Conservation (phyloP, 1,140 invertebrate genomes). For the Leptestheria dahalacensis region DNA sequence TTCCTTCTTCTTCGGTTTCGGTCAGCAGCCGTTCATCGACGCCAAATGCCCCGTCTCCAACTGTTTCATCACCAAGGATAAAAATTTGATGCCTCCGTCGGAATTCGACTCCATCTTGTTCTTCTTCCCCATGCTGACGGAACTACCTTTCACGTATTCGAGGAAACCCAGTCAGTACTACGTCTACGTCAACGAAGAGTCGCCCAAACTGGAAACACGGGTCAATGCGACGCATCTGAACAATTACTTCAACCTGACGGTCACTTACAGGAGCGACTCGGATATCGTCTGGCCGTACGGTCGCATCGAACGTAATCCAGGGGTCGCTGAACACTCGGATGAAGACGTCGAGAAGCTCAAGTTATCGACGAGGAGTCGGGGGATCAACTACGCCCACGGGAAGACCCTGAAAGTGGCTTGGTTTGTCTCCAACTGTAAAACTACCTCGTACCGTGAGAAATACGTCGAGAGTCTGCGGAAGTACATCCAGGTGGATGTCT, state of each 20-base stretch:
- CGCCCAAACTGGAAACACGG: background rate
- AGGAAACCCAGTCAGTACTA: background rate
- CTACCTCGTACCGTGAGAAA: constrained; percentile 33
- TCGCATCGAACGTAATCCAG: background rate
- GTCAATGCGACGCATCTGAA: background rate
- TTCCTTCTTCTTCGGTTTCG: constrained; percentile 10
- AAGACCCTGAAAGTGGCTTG: constrained; percentile 37
- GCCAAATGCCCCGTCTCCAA: constrained; percentile 1
- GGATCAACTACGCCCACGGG: constrained; percentile 11
- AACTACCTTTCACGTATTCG: constrained; percentile 1
- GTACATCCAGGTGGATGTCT: constrained; percentile 46
- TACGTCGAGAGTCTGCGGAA: constrained; percentile 38
- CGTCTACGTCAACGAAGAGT: constrained; percentile 1
- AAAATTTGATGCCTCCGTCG: constrained; percentile 2
- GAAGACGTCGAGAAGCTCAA: background rate
- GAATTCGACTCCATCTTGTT: constrained; percentile 14
- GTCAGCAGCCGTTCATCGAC: constrained; percentile 1
- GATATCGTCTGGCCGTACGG: constrained; percentile 12
- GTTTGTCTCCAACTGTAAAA: constrained; percentile 47
- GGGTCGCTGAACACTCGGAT: background rate
- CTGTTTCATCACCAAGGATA: constrained; percentile 6
- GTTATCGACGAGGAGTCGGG: background rate
- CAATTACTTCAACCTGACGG: constrained; percentile 12
- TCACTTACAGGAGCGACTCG: constrained; percentile 11
- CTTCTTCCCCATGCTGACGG: constrained; percentile 1